phyloP scores from a whole-genome alignment of 2,797 vertebrate species.

The Lutjanus argentimaculatus region DNA sequence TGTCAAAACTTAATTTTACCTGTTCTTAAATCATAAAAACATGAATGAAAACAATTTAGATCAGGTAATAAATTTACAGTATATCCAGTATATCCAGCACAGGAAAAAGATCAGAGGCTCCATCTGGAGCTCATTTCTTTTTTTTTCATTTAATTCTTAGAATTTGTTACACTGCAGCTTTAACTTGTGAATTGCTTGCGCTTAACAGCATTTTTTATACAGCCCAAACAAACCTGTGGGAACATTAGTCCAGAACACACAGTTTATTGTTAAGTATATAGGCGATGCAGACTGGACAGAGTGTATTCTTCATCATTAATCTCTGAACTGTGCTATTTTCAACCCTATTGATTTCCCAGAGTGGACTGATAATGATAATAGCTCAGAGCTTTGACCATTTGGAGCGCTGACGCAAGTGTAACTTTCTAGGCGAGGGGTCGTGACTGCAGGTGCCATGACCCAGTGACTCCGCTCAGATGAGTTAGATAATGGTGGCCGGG shows the following conservation, averaged over 20 bases:
- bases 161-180: slow-evolving; percentile 6
- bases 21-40: no score
- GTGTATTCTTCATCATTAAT: slow-evolving; percentile 46
- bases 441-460: slow-evolving; percentile 56
- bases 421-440: slow-evolving; percentile 56
- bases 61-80: not conserved
- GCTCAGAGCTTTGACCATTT: slow-evolving; percentile 43
- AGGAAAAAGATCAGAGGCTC: not conserved
- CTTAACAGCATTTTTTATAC: not conserved
- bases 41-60: no score
- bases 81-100: not conserved
- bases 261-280: slow-evolving; percentile 4
- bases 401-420: slow-evolving; percentile 62
- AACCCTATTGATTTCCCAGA: slow-evolving; percentile 59
- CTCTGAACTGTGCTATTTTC: slow-evolving; percentile 57
- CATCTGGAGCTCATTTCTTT: slow-evolving; percentile 1
- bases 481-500: slow-evolving; percentile 65
- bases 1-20: no score
- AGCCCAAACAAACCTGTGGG: slow-evolving; percentile 10
- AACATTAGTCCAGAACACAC: not conserved
- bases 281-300: not conserved
- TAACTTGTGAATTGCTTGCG: no score
- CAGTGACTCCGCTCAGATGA: slow-evolving; percentile 53
- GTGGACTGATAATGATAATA: slow-evolving; percentile 36
- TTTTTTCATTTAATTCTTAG: not conserved